Evolutionary conservation across 2,888 invertebrate species (phyloP).

Genomic region (Pristionchus entomophagus): DNA sequence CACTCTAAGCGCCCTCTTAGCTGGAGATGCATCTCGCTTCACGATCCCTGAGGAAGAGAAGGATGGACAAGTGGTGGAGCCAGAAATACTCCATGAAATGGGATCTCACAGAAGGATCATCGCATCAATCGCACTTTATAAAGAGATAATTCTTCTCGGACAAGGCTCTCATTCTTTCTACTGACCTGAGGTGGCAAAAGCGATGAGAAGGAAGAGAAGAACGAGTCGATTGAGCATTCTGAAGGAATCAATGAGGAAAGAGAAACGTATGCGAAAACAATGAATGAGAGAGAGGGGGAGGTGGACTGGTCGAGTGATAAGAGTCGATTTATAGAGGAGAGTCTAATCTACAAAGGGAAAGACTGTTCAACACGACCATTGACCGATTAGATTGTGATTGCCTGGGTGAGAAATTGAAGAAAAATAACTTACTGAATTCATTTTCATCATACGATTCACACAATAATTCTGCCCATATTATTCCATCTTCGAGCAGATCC

Average conservation of each 20-base stretch:
- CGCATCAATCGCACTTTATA: too few relatives aligned
- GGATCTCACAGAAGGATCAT: too few relatives aligned
- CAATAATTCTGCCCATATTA: too few relatives aligned
- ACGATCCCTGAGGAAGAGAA: slow-evolving; percentile 7
- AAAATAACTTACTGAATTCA: too few relatives aligned
- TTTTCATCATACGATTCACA: too few relatives aligned
- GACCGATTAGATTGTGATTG: too few relatives aligned
- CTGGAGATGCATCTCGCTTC: slow-evolving; percentile 24
- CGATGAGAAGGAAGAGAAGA: background rate
- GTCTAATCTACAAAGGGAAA: background rate
- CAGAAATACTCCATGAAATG: too few relatives aligned
- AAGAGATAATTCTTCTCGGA: too few relatives aligned
- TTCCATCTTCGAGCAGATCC: too few relatives aligned
- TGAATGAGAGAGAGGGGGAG: too few relatives aligned
- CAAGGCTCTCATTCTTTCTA: too few relatives aligned
- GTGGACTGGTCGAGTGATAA: background rate
- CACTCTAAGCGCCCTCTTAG: slow-evolving; percentile 40
- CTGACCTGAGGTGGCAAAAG: background rate
- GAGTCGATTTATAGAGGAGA: slow-evolving; percentile 6
- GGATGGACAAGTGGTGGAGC: background rate
- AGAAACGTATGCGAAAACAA: slow-evolving; percentile 21
- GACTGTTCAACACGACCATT: background rate
- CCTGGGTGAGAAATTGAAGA: too few relatives aligned
- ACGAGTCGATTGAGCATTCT: slow-evolving; percentile 6
- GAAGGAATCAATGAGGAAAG: background rate